Conservation (phyloP, 1,140 invertebrate species). For the Formica selysi region DNA sequence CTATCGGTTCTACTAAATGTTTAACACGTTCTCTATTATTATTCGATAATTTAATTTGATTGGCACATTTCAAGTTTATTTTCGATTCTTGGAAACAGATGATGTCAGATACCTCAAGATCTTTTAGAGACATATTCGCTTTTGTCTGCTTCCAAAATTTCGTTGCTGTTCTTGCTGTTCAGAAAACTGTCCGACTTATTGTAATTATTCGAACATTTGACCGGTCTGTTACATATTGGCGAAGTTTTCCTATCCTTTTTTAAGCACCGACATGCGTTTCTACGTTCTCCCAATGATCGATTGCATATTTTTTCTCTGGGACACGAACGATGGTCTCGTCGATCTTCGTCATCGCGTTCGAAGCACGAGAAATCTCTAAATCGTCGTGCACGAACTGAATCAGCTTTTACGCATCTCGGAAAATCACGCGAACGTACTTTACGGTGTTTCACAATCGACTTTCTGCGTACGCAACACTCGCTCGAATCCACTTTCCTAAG, state of each 20-base stretch:
- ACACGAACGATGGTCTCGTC: background rate
- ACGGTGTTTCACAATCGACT: background rate
- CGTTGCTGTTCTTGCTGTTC: background rate
- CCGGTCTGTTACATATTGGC: background rate
- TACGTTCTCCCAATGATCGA: background rate
- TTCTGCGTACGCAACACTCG: conserved; percentile 26
- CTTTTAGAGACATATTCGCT: conserved; percentile 2
- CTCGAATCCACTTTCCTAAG: conserved; percentile 52
- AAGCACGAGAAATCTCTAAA: background rate
- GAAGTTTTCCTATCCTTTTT: background rate
- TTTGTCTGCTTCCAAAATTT: background rate
- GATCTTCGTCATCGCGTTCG: background rate
- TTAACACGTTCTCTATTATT: background rate
- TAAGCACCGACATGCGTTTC: background rate
- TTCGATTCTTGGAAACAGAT: conserved; percentile 12
- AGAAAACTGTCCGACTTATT: background rate
- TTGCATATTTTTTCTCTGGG: background rate
- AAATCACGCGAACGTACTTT: background rate
- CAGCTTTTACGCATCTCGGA: background rate
- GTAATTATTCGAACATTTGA: conserved; percentile 9
- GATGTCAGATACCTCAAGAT: background rate
- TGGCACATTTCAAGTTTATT: background rate
- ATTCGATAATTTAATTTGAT: background rate
- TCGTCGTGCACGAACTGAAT: background rate
- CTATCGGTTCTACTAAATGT: background rate